Base-by-base conservation (phyloP, 2,888 invertebrate species). In the Erebia aethiops region DNA sequence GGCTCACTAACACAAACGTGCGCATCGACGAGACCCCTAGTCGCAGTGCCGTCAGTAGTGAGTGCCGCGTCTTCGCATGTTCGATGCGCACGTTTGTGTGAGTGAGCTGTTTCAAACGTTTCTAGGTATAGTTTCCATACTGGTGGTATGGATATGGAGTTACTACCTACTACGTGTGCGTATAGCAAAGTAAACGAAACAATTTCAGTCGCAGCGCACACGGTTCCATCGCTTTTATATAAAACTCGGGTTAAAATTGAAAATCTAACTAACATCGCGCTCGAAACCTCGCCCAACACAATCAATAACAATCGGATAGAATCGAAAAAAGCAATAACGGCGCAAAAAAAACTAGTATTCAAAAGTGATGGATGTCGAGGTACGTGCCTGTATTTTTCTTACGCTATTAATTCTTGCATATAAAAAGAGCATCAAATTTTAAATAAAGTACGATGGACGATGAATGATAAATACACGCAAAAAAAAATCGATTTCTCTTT, bases 251-350 rank as follows among this genome's bases (percentile, higher is more conserved):
- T 35, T 52, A 41, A 52, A 52, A 49, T n/a, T 14, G 51, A 26
- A 54, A 52, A 52, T 52, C 64, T 64, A 54, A 64, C 52, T 52
- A 54, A 54, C 65, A 49, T 35, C 60, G 52, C 41, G 16, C 41
- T 8, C 14, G 65, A 64, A 64, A 56, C 64, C 57, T 18, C 51
- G 35, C 46, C 14, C 14, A 49, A 69, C 57, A 70, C 58, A 65
- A 64, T 69, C 63, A 64, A 70, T 70, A 70, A 52, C 64, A 70
- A 65, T 65, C 52, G 58, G 64, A 60, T 60, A 3, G 60, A 60
- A 43, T 43, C 58, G 58, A 56, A 64, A 60, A 58, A 65, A 69
- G 26, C 69, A 64, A 69, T 69, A 64, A 57, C 63, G 43, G 16
- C 61, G n/a, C 60, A 16, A 60, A 26, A 35, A 35, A 26, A 46